phyloP scores from a whole-genome alignment of 2,113 vertebrate genomes.

The Callaeas wilsoni region DNA sequence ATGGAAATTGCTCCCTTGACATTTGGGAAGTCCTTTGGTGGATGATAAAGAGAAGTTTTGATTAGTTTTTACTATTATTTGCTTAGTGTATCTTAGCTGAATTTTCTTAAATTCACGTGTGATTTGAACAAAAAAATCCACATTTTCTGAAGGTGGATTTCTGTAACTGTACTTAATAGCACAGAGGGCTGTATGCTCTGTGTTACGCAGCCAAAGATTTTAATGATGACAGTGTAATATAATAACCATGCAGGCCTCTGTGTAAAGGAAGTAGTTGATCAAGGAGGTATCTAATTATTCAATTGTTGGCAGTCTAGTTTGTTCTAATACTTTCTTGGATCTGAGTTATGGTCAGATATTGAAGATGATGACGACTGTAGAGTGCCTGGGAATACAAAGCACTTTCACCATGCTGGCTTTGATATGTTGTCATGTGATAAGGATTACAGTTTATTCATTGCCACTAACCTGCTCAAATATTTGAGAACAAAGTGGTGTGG shows the following conservation, averaged over 20 bases:
- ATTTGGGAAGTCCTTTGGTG: neutral
- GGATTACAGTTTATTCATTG: slow-evolving; percentile 16
- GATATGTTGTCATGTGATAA: neutral
- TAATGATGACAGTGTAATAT: neutral
- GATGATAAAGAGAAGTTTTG: neutral
- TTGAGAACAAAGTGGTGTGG: slow-evolving; percentile 49
- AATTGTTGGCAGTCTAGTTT: slow-evolving; percentile 10
- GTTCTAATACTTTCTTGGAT: neutral
- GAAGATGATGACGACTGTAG: neutral
- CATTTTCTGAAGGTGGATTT: neutral
- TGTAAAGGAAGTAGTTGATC: slow-evolving; percentile 35
- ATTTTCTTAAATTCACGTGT: neutral
- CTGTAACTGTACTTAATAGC: neutral
- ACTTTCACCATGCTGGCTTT: slow-evolving; percentile 41
- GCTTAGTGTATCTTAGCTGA: neutral
- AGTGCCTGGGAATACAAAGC: neutral
- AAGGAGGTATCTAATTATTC: neutral
- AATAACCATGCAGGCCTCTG: neutral
- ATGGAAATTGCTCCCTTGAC: neutral
- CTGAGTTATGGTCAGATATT: neutral
- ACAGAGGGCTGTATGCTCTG: neutral
- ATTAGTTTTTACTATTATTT: neutral
- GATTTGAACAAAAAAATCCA: neutral
- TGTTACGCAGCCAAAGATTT: neutral
- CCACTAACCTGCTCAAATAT: slow-evolving; percentile 40